Conservation (phyloP, 2,113 vertebrate genomes). For the Myrmophylax atrothorax region DNA sequence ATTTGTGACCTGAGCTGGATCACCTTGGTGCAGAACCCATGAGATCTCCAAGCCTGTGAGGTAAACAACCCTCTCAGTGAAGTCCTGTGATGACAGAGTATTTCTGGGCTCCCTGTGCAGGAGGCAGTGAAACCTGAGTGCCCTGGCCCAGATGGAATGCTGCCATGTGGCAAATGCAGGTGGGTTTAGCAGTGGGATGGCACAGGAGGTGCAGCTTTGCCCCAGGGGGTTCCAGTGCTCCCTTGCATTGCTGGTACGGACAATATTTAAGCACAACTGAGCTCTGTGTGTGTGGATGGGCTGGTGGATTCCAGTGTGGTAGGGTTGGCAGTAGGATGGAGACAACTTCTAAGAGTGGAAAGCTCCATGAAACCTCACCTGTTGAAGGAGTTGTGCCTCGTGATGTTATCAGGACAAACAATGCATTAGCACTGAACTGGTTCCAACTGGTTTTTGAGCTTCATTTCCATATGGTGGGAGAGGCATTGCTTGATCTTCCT, state of each 20-base stretch:
- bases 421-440: neutral
- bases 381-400: neutral
- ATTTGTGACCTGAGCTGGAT: neutral
- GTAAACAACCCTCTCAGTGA: neutral
- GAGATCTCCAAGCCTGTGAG: neutral
- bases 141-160: neutral
- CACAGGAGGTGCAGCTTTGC: neutral
- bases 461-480: neutral
- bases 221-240: neutral
- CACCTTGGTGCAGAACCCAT: neutral
- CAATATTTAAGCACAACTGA: neutral
- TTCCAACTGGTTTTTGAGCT: neutral
- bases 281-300: neutral
- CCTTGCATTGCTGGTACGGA: neutral
- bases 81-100: neutral
- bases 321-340: neutral
- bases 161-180: neutral
- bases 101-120: neutral
- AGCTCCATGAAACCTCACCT: neutral
- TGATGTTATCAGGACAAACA: neutral
- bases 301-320: neutral
- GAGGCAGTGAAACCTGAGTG: neutral
- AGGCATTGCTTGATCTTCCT: neutral
- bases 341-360: neutral
- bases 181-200: neutral